These are phyloP conservation scores for Poecilia latipinna DNA, from an alignment of 2,113 vertebrate species.

Conservation along the genomic window DNA sequence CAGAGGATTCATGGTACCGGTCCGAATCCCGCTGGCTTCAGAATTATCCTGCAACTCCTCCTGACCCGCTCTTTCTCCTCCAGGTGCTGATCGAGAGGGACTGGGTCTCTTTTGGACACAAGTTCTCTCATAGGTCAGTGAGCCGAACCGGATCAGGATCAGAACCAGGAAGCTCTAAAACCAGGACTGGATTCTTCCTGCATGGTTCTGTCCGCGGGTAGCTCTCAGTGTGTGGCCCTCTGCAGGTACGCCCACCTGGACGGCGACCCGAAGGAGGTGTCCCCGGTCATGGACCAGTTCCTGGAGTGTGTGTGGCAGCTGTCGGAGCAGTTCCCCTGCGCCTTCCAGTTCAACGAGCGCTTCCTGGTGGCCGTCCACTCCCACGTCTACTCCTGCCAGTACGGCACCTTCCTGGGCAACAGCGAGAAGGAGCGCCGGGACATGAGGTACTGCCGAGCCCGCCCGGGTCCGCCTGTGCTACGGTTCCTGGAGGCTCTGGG, in stretches of 20 bases:
- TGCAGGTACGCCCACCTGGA: conserved; percentile 92
- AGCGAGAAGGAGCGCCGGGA: conserved; percentile 89
- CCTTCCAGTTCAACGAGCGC: conserved; percentile 96
- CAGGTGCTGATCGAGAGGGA: conserved; percentile 96
- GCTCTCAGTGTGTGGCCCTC: not conserved
- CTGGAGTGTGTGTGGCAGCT: conserved; percentile 97
- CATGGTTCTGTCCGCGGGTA: not conserved
- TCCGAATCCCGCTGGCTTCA: not conserved
- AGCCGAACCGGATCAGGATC: not conserved
- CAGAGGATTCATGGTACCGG: conserved; percentile 91
- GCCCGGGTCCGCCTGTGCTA: no score
- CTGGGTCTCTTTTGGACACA: conserved; percentile 98
- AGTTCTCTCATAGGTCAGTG: conserved; percentile 95
- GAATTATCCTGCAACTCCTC: not conserved
- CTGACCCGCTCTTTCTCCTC: conserved; percentile 9
- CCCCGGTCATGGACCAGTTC: conserved; percentile 96
- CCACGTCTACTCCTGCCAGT: conserved; percentile 93
- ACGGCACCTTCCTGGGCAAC: conserved; percentile 93
- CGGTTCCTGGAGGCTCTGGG: no score
- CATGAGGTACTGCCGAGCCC: conserved; percentile 77
- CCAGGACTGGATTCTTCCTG: not conserved
- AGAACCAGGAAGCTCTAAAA: not conserved
- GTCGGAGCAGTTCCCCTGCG: conserved; percentile 95
- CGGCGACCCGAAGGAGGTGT: conserved; percentile 94
- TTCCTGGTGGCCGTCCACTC: conserved; percentile 90